A percentile compares a stretch with the other conserved stretches of the same genome.
phyloP scores from a whole-genome alignment of 2,888 invertebrate species.

The Pollenia labialis region DNA sequence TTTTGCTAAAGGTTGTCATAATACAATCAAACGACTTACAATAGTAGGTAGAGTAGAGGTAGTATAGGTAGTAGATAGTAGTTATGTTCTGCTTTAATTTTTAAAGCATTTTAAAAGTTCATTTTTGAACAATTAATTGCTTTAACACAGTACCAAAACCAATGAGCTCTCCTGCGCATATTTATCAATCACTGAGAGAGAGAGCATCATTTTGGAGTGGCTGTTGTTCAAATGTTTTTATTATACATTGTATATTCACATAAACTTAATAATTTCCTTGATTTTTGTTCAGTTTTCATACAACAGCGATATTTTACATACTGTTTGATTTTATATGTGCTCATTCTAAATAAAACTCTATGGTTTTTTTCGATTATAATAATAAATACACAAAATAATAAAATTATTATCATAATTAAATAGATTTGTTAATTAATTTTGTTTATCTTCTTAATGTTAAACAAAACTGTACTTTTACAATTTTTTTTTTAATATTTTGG shows the following conservation, averaged over 20 bases:
- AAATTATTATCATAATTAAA: constrained; percentile 72
- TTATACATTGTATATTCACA: constrained; percentile 35
- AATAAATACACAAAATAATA: constrained; percentile 76
- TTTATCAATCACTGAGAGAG: constrained; percentile 24
- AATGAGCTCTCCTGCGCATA: constrained; percentile 38
- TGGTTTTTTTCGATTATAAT: constrained; percentile 72
- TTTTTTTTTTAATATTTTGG: constrained; percentile 27
- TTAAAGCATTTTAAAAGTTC: constrained; percentile 41
- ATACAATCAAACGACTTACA: constrained; percentile 26
- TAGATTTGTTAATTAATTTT: constrained; percentile 63
- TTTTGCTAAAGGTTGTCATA: constrained; percentile 52
- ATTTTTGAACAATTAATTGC: constrained; percentile 31
- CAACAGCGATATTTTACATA: constrained; percentile 55
- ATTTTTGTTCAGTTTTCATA: constrained; percentile 56
- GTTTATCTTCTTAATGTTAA: constrained; percentile 33
- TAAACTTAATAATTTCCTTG: constrained; percentile 60
- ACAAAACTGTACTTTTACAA: constrained; percentile 42
- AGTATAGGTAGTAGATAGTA: constrained; percentile 48
- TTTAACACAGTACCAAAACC: constrained; percentile 34
- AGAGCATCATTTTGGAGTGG: constrained; percentile 45
- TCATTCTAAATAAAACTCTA: constrained; percentile 76
- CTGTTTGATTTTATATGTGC: constrained; percentile 53
- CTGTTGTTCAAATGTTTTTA: constrained; percentile 16
- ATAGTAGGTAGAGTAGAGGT: constrained; percentile 38
- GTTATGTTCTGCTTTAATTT: constrained; percentile 32